Evolutionary conservation across 2,888 invertebrate genomes (phyloP), one percentile per base, ranked within the genome.

Genomic region (Rapana venosa): DNA sequence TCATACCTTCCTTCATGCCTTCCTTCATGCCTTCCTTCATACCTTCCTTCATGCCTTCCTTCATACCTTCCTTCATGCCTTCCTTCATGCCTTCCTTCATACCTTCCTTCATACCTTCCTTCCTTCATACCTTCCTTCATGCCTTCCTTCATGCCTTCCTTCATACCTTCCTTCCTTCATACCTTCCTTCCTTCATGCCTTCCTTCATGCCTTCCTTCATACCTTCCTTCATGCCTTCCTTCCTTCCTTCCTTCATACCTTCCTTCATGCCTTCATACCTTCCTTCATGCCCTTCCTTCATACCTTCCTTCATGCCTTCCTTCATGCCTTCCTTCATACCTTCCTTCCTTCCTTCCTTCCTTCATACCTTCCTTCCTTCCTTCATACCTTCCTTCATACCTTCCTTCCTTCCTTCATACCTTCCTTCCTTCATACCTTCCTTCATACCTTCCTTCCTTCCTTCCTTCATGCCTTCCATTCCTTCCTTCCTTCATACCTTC

Each of bases 21-120:
- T 32, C 17, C 35, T 35, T 15, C 13, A n/a, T n/a, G n/a, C n/a
- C 26, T 79, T 5, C 32, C 13, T 20, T 35, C 20, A 35, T 35
- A 35, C 0, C 4, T 74, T 74, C n/a, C 17, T 15, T 79, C 35
- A 17, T 32, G 1, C 17, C 17, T 15, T 79, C 17, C 5, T 79
- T 22, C n/a, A 6, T 77, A n/a, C n/a, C 30, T 77, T 30, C 87
- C 26, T 70, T 79, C 20, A 88, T 88, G 77, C 56, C 47, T 87
- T 0, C 35, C 13, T 87, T 26, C 30, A 13, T 74, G 2, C n/a
- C 74, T 74, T 13, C n/a, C n/a, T 74, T 30, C n/a, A 5, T 22
- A 1, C 35, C 1, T n/a, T n/a, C 47, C 47, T 87, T 0, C 32
- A 1, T 66, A 1, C n/a, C n/a, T n/a, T 30, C 26, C 74, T n/a